A percentile compares a stretch with the other conserved stretches of the same genome.
Evolutionary conservation across 2,113 vertebrate species (phyloP).

Genomic region (Siniperca chuatsi): DNA sequence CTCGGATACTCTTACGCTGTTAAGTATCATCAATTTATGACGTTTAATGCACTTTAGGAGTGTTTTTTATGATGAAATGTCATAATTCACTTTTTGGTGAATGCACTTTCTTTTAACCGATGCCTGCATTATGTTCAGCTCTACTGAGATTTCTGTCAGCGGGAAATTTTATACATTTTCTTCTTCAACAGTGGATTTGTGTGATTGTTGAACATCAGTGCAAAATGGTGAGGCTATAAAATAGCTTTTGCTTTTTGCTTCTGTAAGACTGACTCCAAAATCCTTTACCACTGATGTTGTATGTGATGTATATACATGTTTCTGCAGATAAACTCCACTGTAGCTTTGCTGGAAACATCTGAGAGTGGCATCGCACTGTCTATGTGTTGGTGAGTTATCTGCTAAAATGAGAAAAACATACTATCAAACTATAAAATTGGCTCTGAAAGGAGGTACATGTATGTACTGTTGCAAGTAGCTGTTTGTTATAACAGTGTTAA

Average conservation of each 20-base stretch:
- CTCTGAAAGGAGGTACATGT: slow-evolving; percentile 19
- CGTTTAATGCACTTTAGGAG: slow-evolving; percentile 36
- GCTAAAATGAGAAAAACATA: slow-evolving; percentile 32
- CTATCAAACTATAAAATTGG: slow-evolving; percentile 40
- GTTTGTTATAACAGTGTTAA: slow-evolving; percentile 71
- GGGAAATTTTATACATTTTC: slow-evolving; percentile 11
- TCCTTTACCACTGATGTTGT: slow-evolving; percentile 36
- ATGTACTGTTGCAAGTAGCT: slow-evolving; percentile 49
- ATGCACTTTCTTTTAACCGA: slow-evolving; percentile 40
- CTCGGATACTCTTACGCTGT: slow-evolving; percentile 20
- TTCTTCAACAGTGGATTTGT: slow-evolving; percentile 31
- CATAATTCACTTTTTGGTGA: slow-evolving; percentile 44
- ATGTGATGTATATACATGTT: slow-evolving; percentile 22
- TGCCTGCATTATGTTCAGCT: slow-evolving; percentile 15
- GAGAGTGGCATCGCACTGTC: not conserved
- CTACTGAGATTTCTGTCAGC: slow-evolving; percentile 21
- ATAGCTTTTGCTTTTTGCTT: slow-evolving; percentile 44
- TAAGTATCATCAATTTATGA: slow-evolving; percentile 19
- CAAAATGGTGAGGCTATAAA: slow-evolving; percentile 23
- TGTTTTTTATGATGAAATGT: slow-evolving; percentile 43
- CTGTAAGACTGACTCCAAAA: slow-evolving; percentile 28
- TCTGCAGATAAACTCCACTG: slow-evolving; percentile 46
- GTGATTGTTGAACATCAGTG: slow-evolving; percentile 40
- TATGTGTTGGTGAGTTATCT: slow-evolving; percentile 10
- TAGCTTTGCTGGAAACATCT: slow-evolving; percentile 40